Conservation (phyloP, 2,113 vertebrate species). For the Phoenicopterus ruber region DNA sequence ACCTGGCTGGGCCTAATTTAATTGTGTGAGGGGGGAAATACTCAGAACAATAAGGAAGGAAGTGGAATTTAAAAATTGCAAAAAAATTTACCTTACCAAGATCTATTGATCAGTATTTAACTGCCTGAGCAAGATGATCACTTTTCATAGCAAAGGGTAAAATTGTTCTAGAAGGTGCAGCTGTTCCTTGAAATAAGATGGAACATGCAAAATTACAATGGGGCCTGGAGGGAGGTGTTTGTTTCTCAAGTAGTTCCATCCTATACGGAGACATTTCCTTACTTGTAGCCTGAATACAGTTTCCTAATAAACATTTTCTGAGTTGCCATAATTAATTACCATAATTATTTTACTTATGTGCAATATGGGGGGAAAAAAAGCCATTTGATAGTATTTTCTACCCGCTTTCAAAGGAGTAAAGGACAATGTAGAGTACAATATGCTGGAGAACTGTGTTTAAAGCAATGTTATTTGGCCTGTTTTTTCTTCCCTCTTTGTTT, state of each 20-base stretch:
- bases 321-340: background rate
- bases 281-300: background rate
- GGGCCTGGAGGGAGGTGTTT: background rate
- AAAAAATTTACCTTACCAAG: background rate
- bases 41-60: background rate
- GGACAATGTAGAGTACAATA: background rate
- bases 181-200: background rate
- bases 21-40: background rate
- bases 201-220: background rate
- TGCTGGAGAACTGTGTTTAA: background rate
- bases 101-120: background rate
- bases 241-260: background rate
- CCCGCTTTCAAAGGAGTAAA: background rate
- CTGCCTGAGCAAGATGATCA: background rate
- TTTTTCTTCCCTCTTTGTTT: background rate
- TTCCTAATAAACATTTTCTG: background rate
- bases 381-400: background rate
- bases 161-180: background rate
- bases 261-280: background rate
- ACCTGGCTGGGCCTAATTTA: background rate
- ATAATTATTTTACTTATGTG: background rate
- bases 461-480: background rate
- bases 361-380: background rate
- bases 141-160: background rate
- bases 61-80: background rate